Conservation (phyloP, 53 echinoderm and acorn worm species). For the Arbacia lixula region DNA sequence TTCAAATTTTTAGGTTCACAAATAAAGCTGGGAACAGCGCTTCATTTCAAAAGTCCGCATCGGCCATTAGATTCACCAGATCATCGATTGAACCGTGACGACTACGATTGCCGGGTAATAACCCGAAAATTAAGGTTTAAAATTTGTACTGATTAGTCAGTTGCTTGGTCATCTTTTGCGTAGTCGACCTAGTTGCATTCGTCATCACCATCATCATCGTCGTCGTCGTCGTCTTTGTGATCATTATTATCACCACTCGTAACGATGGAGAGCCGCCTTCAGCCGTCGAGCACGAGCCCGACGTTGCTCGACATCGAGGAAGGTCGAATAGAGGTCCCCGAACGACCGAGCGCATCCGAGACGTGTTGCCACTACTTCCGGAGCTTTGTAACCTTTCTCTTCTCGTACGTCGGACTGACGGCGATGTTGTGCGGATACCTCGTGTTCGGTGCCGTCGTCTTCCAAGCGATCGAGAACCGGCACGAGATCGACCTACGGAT, state of each 20-base stretch:
- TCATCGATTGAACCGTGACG: too few relatives aligned
- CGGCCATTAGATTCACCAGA: too few relatives aligned
- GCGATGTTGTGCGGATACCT: constrained; percentile 91
- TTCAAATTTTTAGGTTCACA: too few relatives aligned
- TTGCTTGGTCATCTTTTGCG: too few relatives aligned
- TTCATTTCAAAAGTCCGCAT: too few relatives aligned
- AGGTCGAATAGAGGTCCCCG: constrained; percentile 43
- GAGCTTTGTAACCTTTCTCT: constrained; percentile 83
- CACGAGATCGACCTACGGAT: constrained; percentile 63
- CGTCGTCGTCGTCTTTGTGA: too few relatives aligned
- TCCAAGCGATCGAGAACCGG: constrained; percentile 75
- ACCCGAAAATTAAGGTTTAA: too few relatives aligned
- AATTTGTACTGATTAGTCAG: too few relatives aligned
- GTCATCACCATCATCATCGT: too few relatives aligned
- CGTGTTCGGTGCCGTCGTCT: constrained; percentile 86
- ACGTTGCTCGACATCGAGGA: constrained; percentile 52
- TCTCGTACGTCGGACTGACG: constrained; percentile 94
- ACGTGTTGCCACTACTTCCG: constrained; percentile 85
- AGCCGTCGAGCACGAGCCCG: constrained; percentile 35
- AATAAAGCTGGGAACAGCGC: too few relatives aligned
- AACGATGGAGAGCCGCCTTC: constrained; percentile 41
- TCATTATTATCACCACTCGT: not conserved
- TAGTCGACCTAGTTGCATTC: too few relatives aligned
- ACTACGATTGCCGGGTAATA: too few relatives aligned
- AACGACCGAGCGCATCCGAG: constrained; percentile 62